phyloP scores from a whole-genome alignment of 1,140 invertebrate genomes.

The Brachystomella parvula region DNA sequence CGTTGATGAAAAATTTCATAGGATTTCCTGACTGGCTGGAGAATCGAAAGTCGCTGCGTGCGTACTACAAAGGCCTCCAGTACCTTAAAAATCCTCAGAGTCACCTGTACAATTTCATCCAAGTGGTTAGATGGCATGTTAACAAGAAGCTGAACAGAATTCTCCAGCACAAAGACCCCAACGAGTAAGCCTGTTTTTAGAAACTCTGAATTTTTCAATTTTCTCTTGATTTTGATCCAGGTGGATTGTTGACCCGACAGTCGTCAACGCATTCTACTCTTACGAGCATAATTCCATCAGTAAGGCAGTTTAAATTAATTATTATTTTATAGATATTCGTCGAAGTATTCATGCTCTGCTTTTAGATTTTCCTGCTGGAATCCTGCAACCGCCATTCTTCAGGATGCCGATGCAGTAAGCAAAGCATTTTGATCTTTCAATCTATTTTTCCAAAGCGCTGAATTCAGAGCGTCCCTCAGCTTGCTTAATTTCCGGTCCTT shows the following conservation, averaged over 20 bases:
- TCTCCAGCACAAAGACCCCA: neutral
- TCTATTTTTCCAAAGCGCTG: no score
- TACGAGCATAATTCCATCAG: constrained; percentile 26
- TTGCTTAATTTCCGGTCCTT: no score
- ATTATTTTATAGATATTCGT: no score
- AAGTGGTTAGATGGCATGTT: neutral
- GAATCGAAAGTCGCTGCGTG: neutral
- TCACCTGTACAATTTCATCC: constrained; percentile 10
- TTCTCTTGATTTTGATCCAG: constrained; percentile 8
- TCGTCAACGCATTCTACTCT: constrained; percentile 27
- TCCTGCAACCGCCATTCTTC: constrained; percentile 63
- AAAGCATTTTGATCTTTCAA: neutral
- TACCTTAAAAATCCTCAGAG: constrained; percentile 1
- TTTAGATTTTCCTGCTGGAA: constrained; percentile 62
- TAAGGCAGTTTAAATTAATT: constrained; percentile 19
- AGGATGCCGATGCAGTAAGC: constrained; percentile 41
- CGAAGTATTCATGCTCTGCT: neutral
- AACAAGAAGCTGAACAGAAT: neutral
- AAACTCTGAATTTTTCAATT: neutral
- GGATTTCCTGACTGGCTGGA: constrained; percentile 23
- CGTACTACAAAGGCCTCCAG: constrained; percentile 21
- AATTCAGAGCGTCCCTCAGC: no score
- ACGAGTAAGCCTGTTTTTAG: neutral
- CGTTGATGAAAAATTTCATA: constrained; percentile 21
- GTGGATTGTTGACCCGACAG: constrained; percentile 24